phyloP scores from a whole-genome alignment of 1,140 invertebrate species.

The Neuroterus valhalla region DNA sequence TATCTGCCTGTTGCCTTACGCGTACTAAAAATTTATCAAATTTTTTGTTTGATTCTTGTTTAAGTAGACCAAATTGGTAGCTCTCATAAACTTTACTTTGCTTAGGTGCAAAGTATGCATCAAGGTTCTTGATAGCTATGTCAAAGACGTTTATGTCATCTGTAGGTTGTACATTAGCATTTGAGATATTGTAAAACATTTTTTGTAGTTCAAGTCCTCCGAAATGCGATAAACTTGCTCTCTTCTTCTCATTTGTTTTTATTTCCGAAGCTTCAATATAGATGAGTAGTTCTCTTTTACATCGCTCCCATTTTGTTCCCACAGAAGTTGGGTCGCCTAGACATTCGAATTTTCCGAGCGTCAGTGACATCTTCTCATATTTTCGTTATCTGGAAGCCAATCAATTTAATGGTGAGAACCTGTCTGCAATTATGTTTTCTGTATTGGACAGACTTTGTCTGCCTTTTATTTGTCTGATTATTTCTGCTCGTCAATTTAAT shows the following conservation, averaged over 20 bases:
- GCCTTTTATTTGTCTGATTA: too few relatives aligned
- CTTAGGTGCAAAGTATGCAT: not conserved
- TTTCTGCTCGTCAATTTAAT: too few relatives aligned
- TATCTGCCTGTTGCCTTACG: not conserved
- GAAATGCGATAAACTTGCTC: not conserved
- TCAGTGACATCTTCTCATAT: too few relatives aligned
- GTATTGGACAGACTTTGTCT: too few relatives aligned
- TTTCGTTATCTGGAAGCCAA: too few relatives aligned
- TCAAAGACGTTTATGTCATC: too few relatives aligned
- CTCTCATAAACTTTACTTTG: not conserved
- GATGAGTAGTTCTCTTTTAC: not conserved
- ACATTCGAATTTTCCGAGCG: not conserved
- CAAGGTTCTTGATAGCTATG: too few relatives aligned
- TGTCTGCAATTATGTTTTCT: too few relatives aligned
- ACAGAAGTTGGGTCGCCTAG: not conserved
- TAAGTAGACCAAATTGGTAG: not conserved
- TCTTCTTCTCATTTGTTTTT: not conserved
- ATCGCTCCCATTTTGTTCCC: not conserved
- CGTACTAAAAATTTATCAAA: conserved; percentile 2
- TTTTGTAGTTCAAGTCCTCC: not conserved
- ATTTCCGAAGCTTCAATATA: too few relatives aligned
- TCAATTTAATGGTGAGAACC: too few relatives aligned
- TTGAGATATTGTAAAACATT: not conserved
- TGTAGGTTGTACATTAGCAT: too few relatives aligned
- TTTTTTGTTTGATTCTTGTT: not conserved